phyloP scores from a whole-genome alignment of 2,888 invertebrate genomes.

The Drosophila multiciliata region DNA sequence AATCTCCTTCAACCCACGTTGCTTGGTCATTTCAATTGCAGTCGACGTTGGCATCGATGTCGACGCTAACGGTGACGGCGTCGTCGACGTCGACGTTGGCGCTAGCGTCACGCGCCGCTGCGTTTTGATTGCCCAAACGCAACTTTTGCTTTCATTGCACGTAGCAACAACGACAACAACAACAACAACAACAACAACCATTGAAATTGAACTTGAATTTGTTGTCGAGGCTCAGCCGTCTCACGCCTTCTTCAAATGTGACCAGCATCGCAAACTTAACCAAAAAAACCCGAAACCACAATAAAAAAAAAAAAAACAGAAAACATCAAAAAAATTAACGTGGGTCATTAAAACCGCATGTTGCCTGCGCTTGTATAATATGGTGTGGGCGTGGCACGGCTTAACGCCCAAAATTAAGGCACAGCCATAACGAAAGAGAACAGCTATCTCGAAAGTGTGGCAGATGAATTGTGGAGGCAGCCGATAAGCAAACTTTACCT shows the following conservation, averaged over 20 bases:
- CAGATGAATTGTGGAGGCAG: background rate
- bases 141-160: slow-evolving; percentile 79
- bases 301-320: slow-evolving; percentile 3
- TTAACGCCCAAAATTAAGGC: slow-evolving; percentile 3
- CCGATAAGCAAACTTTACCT: background rate
- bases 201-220: slow-evolving; percentile 63
- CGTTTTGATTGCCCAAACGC: slow-evolving; percentile 70
- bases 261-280: slow-evolving; percentile 25
- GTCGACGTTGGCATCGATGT: slow-evolving; percentile 26
- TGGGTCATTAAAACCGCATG: slow-evolving; percentile 40
- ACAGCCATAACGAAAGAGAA: background rate
- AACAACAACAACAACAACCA: slow-evolving; percentile 28
- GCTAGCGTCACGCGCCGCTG: slow-evolving; percentile 68
- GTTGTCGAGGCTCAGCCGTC: slow-evolving; percentile 41
- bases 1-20: slow-evolving; percentile 51
- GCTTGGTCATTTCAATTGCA: slow-evolving; percentile 74
- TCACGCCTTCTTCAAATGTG: slow-evolving; percentile 55
- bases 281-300: background rate
- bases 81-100: slow-evolving; percentile 15
- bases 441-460: background rate
- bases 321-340: slow-evolving; percentile 15
- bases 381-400: slow-evolving; percentile 45
- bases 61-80: background rate
- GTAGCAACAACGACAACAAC: slow-evolving; percentile 41
- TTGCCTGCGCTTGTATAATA: slow-evolving; percentile 25